Evolutionary conservation across 2,888 invertebrate genomes (phyloP), one percentile per base, ranked within the genome.

Genomic region (Sussaba pulchella): DNA sequence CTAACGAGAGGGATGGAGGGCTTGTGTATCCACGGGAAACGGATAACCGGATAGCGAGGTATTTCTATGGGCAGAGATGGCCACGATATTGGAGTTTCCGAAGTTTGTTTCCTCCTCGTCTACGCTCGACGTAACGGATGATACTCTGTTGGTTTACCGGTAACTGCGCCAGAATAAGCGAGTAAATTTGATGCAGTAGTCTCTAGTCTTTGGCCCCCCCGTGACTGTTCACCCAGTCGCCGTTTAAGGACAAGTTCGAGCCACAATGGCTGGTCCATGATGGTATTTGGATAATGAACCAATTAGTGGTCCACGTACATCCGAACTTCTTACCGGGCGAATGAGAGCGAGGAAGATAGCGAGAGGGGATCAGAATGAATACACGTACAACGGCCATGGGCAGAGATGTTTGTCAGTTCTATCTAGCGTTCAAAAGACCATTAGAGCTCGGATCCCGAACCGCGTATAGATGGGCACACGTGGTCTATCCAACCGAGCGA

Each of bases 201-300:
- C n/a, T n/a, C n/a, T n/a, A n/a, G n/a, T n/a, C n/a, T 63, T 52
- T 39, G 21, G 24, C 64, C 69, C 57, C 39, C 41, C 10, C 74
- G 54, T 47, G 39, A n/a, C n/a, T 17, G 31, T 67, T 50, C 21
- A 50, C 67, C 61, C 45, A 66, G 41, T 39, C 39, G 61, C 54
- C 66, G 61, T 70, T 73, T 73, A 76, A 78, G 82, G 57, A 73
- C 71, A 78, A 78, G 61, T 82, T 80, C 59, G 69, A 50, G 66
- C 57, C 72, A 82, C 82, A 84, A 83, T 84, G 57, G 84, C 63
- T 45, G 69, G 70, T 75, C 71, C 63, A 63, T 64, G 72, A 79
- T 79, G 76, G 82, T 81, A 84, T 85, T 85, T 82, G 72, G 84
- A 85, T 85, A 85, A 85, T 85, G 85, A 85, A 85, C 85, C 85